Conservation (phyloP, 2,797 vertebrate species). For the Mallotus villosus region DNA sequence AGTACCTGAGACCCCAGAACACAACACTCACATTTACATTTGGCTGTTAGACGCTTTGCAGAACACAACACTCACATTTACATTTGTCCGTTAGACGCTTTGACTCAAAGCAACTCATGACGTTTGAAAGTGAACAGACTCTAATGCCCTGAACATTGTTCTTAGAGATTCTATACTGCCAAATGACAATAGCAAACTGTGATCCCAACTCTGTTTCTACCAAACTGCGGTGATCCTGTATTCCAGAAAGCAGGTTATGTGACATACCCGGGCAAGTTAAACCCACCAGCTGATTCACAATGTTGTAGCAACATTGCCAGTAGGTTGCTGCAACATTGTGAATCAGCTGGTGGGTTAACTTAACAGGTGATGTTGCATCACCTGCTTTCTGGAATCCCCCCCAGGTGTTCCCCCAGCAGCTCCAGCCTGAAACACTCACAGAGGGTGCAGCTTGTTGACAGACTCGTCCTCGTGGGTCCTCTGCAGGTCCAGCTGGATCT, state of each 20-base stretch:
- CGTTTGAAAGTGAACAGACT: background rate
- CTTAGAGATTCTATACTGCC: too few relatives aligned
- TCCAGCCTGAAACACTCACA: slow-evolving; percentile 76
- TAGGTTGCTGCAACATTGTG: too few relatives aligned
- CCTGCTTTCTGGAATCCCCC: too few relatives aligned
- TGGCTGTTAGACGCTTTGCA: too few relatives aligned
- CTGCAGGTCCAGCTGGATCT: slow-evolving; percentile 95
- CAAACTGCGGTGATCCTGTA: background rate
- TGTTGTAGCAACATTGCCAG: too few relatives aligned
- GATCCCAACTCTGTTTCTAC: background rate
- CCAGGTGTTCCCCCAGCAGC: background rate
- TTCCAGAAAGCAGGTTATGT: too few relatives aligned
- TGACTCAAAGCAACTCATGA: background rate
- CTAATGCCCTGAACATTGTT: background rate
- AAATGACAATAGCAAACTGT: too few relatives aligned
- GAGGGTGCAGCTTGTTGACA: slow-evolving; percentile 96
- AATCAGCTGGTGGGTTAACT: too few relatives aligned
- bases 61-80: background rate
- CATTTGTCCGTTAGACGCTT: too few relatives aligned
- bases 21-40: background rate
- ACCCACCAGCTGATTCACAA: too few relatives aligned
- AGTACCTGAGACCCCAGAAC: slow-evolving; percentile 80
- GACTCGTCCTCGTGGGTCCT: slow-evolving; percentile 98
- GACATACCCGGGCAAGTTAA: too few relatives aligned
- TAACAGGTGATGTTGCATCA: too few relatives aligned